A percentile compares a stretch with the other conserved stretches of the same genome.
These are phyloP conservation scores for Rotaria socialis DNA, from an alignment of 2,888 invertebrate genomes.

Conservation along the genomic window DNA sequence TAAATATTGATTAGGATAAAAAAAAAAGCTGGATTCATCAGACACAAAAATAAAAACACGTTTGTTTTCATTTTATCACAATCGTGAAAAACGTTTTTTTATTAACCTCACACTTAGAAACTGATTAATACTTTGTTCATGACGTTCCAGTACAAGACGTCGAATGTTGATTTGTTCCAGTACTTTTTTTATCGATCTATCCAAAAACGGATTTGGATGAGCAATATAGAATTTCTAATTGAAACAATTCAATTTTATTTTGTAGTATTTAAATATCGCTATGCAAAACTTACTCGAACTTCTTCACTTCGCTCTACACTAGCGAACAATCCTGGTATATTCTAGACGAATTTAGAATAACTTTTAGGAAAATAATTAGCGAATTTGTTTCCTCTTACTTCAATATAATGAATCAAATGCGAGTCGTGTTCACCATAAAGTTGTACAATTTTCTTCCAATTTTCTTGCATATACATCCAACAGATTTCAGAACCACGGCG, in stretches of 20 bases:
- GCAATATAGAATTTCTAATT: not conserved
- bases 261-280: not conserved
- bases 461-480: constrained; percentile 1
- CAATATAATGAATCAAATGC: constrained; percentile 2
- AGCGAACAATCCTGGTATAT: not conserved
- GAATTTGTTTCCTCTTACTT: not conserved
- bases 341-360: not conserved
- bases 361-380: not conserved
- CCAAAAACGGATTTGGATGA: not conserved
- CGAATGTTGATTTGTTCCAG: constrained; percentile 4
- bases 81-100: not conserved
- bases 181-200: constrained; percentile 24
- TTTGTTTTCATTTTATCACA: not conserved
- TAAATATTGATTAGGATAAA: not conserved
- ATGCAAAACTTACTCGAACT: not conserved
- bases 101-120: not conserved
- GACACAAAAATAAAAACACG: not conserved
- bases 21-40: not conserved
- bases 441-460: not conserved
- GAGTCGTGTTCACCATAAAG: not conserved
- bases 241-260: not conserved
- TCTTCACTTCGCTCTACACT: not conserved
- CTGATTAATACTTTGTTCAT: not conserved
- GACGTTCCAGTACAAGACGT: not conserved
- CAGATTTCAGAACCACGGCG: not conserved